phyloP scores from a whole-genome alignment of 2,113 vertebrate species.

The Puma concolor region DNA sequence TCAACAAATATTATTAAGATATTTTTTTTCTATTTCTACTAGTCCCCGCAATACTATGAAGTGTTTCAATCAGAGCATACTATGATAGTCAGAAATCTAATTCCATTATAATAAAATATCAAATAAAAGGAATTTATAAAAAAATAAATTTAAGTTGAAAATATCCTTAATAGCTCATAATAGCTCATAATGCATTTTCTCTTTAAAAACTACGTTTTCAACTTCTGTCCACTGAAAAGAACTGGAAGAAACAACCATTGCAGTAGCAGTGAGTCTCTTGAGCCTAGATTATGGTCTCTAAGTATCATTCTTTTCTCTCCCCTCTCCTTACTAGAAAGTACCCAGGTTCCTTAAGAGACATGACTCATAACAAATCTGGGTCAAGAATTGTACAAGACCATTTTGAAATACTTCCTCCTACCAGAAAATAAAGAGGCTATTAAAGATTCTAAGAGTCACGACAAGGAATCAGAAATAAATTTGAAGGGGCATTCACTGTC shows the following conservation, averaged over 20 bases:
- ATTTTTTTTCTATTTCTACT: neutral
- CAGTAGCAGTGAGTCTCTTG: neutral
- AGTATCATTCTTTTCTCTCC: neutral
- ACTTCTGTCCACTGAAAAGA: neutral
- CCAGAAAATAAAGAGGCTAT: neutral
- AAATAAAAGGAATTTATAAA: neutral
- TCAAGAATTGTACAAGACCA: neutral
- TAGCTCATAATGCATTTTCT: neutral
- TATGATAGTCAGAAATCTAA: neutral
- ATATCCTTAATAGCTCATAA: neutral
- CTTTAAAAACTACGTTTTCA: neutral
- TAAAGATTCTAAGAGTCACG: neutral
- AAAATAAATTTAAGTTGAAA: neutral
- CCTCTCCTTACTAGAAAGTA: neutral
- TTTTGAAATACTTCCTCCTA: neutral
- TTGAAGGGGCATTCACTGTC: neutral
- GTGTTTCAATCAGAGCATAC: neutral
- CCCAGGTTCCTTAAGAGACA: neutral
- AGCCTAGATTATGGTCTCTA: neutral
- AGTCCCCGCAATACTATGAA: neutral
- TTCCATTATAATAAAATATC: neutral
- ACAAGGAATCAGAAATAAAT: neutral
- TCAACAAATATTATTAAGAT: neutral
- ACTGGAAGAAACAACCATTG: neutral
- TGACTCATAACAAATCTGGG: neutral